Conservation (phyloP, 2,797 vertebrate genomes). For the Myripristis murdjan region DNA sequence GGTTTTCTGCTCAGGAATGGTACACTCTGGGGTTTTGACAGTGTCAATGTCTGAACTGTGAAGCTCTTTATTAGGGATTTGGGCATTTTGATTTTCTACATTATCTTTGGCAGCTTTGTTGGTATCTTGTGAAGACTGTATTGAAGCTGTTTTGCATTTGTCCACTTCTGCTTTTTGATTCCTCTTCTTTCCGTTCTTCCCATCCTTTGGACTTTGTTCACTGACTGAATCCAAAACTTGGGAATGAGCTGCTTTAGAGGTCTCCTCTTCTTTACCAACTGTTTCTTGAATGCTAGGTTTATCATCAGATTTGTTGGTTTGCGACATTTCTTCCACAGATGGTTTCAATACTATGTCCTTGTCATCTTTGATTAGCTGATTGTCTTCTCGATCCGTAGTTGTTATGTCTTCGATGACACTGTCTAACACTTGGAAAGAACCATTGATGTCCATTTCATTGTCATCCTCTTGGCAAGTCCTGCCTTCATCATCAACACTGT, state of each 20-base stretch:
- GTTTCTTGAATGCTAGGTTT: background rate
- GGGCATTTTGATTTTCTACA: background rate
- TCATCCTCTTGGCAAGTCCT: background rate
- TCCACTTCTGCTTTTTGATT: background rate
- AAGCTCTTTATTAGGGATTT: constrained; percentile 4
- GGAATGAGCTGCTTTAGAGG: background rate
- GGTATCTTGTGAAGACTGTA: constrained; percentile 9
- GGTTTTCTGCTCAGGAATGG: constrained; percentile 22
- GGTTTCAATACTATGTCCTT: background rate
- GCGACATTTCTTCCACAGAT: background rate
- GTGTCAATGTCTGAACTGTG: background rate
- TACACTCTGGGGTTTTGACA: background rate
- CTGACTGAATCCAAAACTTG: constrained; percentile 1
- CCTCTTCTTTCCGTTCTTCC: background rate
- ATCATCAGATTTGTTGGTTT: background rate
- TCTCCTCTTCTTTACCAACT: background rate
- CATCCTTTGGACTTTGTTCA: background rate
- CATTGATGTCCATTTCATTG: background rate
- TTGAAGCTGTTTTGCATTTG: background rate
- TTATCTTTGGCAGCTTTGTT: background rate
- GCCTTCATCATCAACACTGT: constrained; percentile 12
- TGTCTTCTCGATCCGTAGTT: background rate
- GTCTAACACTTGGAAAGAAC: constrained; percentile 18
- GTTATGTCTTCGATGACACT: constrained; percentile 13
- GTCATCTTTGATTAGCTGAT: background rate